These are phyloP conservation scores for Aplocera efformata DNA, from an alignment of 2,888 invertebrate genomes.

Conservation along the genomic window DNA sequence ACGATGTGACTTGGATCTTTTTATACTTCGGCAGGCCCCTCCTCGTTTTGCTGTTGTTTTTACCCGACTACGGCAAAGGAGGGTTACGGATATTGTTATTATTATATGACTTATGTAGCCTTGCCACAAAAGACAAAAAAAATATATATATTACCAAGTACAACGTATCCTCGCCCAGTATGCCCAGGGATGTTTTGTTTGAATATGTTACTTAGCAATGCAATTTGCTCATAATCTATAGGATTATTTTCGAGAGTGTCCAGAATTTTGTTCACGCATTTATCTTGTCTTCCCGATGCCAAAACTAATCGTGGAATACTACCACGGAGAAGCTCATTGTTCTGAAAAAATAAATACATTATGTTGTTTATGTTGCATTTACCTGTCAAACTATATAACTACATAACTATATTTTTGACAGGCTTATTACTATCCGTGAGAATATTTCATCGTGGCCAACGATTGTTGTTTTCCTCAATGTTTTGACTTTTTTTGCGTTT, in stretches of 20 bases:
- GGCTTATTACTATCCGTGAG: no score
- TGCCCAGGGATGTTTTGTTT: slow-evolving; percentile 73
- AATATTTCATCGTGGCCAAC: no score
- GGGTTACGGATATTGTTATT: no score
- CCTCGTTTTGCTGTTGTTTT: no score
- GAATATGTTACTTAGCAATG: slow-evolving; percentile 69
- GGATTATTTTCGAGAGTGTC: slow-evolving; percentile 40
- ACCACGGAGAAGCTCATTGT: slow-evolving; percentile 37
- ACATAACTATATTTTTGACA: neutral
- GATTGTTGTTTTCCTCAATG: no score
- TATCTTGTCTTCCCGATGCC: slow-evolving; percentile 77
- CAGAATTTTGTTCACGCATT: slow-evolving; percentile 50
- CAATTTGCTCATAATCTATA: slow-evolving; percentile 68
- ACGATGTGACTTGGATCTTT: no score
- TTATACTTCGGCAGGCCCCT: no score
- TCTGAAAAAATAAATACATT: slow-evolving; percentile 28
- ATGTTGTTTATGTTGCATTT: neutral
- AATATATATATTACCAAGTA: slow-evolving; percentile 46
- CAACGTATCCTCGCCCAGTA: slow-evolving; percentile 82
- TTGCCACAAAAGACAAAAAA: no score
- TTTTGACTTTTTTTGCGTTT: no score
- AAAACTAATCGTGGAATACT: slow-evolving; percentile 68
- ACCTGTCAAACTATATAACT: neutral
- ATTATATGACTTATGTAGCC: no score
- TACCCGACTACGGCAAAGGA: no score